Evolutionary conservation across 1,140 invertebrate species (phyloP).

Genomic region (Apocrypta bakeri): DNA sequence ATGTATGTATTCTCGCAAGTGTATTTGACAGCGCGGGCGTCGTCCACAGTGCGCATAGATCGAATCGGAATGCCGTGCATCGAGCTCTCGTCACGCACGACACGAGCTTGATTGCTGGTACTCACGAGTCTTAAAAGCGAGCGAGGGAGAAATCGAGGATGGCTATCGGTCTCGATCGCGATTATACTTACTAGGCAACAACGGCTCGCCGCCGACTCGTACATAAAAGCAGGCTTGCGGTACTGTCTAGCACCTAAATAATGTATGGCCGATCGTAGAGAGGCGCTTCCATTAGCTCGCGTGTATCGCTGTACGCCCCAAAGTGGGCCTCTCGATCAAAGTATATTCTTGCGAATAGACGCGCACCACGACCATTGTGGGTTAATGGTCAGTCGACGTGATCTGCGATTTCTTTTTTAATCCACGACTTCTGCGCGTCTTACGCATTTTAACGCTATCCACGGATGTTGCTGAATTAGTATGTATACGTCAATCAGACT

Average conservation of each 20-base stretch:
- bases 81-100: conserved; percentile 29
- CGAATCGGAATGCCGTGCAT: conserved; percentile 34
- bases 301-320: neutral
- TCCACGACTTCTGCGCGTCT: too few species aligned
- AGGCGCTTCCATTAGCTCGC: neutral
- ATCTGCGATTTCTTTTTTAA: neutral
- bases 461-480: neutral
- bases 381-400: conserved; percentile 12
- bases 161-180: neutral
- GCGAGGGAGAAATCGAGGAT: conserved; percentile 5
- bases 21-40: conserved; percentile 2
- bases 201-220: neutral
- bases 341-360: neutral
- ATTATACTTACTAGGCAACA: neutral
- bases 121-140: neutral
- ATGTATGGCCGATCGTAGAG: conserved; percentile 3
- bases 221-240: conserved; percentile 2
- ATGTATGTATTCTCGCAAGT: conserved; percentile 25
- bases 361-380: neutral
- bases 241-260: conserved; percentile 27
- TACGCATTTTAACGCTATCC: too few species aligned
- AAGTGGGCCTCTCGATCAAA: neutral
- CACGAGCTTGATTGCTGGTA: conserved; percentile 7
- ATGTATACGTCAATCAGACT: neutral
- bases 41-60: neutral